phyloP scores from a whole-genome alignment of 2,888 invertebrate genomes.

The Andrena camellia region DNA sequence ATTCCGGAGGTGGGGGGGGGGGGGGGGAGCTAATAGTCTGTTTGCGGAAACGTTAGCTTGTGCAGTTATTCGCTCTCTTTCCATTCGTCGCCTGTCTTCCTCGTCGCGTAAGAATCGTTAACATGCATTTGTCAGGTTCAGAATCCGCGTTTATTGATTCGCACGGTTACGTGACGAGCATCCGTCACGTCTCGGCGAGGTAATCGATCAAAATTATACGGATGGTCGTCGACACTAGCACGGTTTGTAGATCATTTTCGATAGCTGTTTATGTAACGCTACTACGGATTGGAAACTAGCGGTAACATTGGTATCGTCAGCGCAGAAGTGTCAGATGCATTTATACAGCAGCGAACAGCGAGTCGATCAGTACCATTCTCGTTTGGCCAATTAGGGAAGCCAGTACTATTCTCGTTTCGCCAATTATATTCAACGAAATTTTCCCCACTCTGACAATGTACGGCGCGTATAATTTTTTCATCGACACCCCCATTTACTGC shows the following conservation, averaged over 20 bases:
- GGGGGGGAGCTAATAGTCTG: neutral
- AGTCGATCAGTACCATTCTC: neutral
- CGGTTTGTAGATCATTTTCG: constrained; percentile 53
- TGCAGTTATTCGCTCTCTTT: neutral
- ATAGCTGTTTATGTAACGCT: neutral
- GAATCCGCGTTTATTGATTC: constrained; percentile 45
- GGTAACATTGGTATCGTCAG: neutral
- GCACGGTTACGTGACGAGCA: constrained; percentile 43
- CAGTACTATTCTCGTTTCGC: neutral
- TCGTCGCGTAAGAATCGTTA: constrained; percentile 24
- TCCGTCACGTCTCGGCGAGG: constrained; percentile 20
- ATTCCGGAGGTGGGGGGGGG: neutral
- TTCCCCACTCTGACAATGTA: neutral
- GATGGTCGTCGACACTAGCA: constrained; percentile 49
- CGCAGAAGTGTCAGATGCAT: constrained; percentile 2
- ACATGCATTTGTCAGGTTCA: constrained; percentile 40
- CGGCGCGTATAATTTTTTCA: neutral
- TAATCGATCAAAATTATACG: constrained; percentile 64
- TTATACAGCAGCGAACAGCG: neutral
- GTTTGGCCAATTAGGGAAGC: neutral
- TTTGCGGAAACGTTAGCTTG: constrained; percentile 5
- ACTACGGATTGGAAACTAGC: neutral
- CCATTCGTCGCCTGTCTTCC: neutral
- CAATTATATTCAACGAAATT: neutral
- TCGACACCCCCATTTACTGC: neutral